These are phyloP conservation scores for Hymenochirus boettgeri DNA, from an alignment of 2,113 vertebrate species.

Conservation along the genomic window DNA sequence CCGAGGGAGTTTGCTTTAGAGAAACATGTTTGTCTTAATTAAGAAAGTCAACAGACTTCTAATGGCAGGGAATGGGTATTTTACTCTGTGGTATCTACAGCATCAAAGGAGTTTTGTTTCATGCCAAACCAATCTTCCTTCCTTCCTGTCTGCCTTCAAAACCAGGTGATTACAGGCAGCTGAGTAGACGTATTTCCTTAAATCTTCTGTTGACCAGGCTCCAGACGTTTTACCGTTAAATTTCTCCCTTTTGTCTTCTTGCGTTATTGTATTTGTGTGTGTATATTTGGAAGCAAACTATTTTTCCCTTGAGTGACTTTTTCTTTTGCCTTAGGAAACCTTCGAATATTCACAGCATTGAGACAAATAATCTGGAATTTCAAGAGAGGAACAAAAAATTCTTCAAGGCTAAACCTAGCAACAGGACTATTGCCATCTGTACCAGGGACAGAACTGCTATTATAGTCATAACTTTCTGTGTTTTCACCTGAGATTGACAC, in stretches of 20 bases:
- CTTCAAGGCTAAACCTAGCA: conserved; percentile 89
- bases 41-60: conserved; percentile 79
- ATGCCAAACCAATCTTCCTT: conserved; percentile 78
- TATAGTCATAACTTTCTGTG: conserved; percentile 70
- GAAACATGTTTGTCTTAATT: conserved; percentile 83
- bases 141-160: conserved; percentile 70
- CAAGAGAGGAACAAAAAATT: conserved; percentile 84
- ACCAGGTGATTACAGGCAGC: conserved; percentile 78
- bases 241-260: conserved; percentile 53
- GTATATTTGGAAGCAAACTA: neutral
- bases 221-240: conserved; percentile 51
- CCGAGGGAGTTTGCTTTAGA: conserved; percentile 66
- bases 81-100: conserved; percentile 66
- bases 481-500: conserved; percentile 92
- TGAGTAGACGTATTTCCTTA: conserved; percentile 71
- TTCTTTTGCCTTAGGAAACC: conserved; percentile 76
- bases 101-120: conserved; percentile 69
- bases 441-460: conserved; percentile 76
- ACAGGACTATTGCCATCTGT: conserved; percentile 89
- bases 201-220: conserved; percentile 69
- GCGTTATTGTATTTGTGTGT: conserved; percentile 56
- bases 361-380: conserved; percentile 95
- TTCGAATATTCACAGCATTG: conserved; percentile 81
- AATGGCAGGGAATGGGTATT: conserved; percentile 68
- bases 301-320: conserved; percentile 34